phyloP scores from a whole-genome alignment of 1,140 invertebrate species.

The Temnothorax nylanderi region DNA sequence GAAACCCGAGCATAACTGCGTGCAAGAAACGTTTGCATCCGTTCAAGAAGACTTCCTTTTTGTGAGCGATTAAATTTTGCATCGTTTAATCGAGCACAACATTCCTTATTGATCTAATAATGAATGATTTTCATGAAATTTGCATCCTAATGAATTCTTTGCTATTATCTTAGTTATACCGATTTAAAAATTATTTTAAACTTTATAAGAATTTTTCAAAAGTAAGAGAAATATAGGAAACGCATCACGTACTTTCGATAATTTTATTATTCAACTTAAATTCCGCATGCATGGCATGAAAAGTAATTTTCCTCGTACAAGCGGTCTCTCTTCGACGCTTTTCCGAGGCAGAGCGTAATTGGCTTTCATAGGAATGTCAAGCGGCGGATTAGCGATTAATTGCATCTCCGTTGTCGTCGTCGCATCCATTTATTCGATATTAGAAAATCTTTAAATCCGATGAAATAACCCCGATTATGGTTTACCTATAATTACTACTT shows the following conservation, averaged over 20 bases:
- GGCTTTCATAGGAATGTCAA: conserved; percentile 28
- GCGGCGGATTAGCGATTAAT: conserved; percentile 44
- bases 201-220: not conserved
- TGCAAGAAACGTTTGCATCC: conserved; percentile 19
- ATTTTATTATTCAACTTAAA: conserved; percentile 9
- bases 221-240: not conserved
- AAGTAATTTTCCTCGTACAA: conserved; percentile 6
- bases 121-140: not conserved
- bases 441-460: conserved; percentile 41
- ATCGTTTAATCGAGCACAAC: not conserved
- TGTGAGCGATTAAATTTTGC: not conserved
- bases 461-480: conserved; percentile 35
- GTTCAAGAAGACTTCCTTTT: conserved; percentile 23
- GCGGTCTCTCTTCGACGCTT: not conserved
- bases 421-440: conserved; percentile 47
- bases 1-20: conserved; percentile 19
- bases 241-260: not conserved
- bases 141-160: not conserved
- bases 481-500: conserved; percentile 45
- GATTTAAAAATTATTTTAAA: not conserved
- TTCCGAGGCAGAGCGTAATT: conserved; percentile 10
- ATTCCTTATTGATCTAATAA: not conserved
- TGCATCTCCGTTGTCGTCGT: conserved; percentile 27
- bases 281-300: not conserved
- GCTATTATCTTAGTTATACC: not conserved